These are phyloP conservation scores for Austrolebias charrua DNA, from an alignment of 2,797 vertebrate species.

Conservation along the genomic window DNA sequence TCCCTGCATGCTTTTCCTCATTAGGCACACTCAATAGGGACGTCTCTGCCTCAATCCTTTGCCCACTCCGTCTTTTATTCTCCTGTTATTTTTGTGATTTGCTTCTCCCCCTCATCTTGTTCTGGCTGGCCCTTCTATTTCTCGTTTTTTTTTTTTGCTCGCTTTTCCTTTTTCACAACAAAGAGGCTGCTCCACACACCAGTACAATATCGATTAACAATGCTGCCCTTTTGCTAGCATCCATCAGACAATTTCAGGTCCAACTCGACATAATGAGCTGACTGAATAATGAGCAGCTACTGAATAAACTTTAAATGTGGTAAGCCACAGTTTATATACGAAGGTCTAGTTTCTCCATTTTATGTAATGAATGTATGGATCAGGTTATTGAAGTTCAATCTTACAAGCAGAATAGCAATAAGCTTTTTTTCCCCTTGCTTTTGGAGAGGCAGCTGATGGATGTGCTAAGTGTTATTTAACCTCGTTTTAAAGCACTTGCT, in stretches of 20 bases:
- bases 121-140: constrained; percentile 38
- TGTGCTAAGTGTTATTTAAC: constrained; percentile 82
- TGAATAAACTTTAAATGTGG: constrained; percentile 64
- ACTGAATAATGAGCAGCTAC: constrained; percentile 61
- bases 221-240: constrained; percentile 50
- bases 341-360: constrained; percentile 39
- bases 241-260: constrained; percentile 48
- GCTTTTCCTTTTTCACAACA: constrained; percentile 49
- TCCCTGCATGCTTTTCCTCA: constrained; percentile 79
- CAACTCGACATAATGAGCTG: constrained; percentile 57
- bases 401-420: constrained; percentile 55
- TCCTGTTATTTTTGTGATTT: constrained; percentile 64
- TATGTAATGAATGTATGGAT: constrained; percentile 64
- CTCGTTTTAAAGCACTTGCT: constrained; percentile 81
- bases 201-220: constrained; percentile 69
- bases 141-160: constrained; percentile 14
- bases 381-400: constrained; percentile 58
- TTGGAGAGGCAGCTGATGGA: constrained; percentile 75
- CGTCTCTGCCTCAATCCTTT: constrained; percentile 60
- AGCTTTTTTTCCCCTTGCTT: constrained; percentile 32
- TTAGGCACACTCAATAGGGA: constrained; percentile 77
- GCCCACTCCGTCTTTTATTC: constrained; percentile 57
- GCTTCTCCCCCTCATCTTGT: constrained; percentile 39
- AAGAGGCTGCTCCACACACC: constrained; percentile 55
- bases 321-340: constrained; percentile 42